A percentile compares a stretch with the other conserved stretches of the same genome.
These are phyloP conservation scores for Diabrotica balteata DNA, from an alignment of 2,888 invertebrate genomes.

Conservation along the genomic window DNA sequence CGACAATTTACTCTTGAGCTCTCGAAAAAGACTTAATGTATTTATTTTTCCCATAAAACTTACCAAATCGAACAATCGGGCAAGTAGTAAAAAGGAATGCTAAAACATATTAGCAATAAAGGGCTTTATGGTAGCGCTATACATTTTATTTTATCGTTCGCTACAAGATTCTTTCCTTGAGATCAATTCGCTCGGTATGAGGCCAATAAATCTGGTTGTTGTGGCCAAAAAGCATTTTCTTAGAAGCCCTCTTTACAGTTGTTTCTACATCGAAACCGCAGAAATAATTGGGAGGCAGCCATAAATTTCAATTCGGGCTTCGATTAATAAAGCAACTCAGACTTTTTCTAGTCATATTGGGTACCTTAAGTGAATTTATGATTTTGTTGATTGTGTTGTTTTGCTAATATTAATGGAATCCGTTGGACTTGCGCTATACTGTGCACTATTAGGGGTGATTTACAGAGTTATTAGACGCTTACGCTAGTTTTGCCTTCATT, in stretches of 20 bases:
- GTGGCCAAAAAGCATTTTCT: conserved; percentile 25
- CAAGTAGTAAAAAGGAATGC: conserved; percentile 10
- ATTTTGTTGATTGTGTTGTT: conserved; percentile 22
- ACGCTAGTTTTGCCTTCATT: neutral
- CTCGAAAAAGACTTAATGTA: conserved; percentile 1
- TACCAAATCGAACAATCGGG: conserved; percentile 15
- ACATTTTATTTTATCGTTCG: conserved; percentile 27
- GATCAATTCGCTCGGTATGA: conserved; percentile 19
- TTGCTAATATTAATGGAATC: conserved; percentile 7
- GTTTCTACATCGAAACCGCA: conserved; percentile 15
- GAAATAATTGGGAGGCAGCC: conserved; percentile 26
- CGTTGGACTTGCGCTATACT: conserved; percentile 10
- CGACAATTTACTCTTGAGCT: too few relatives aligned
- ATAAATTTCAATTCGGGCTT: conserved; percentile 18
- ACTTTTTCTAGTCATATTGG: conserved; percentile 16
- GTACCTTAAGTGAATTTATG: conserved; percentile 23
- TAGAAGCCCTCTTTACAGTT: conserved; percentile 3
- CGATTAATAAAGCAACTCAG: conserved; percentile 24
- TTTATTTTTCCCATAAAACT: conserved; percentile 19
- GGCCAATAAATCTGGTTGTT: conserved; percentile 22
- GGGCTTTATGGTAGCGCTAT: conserved; percentile 21
- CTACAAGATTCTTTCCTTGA: conserved; percentile 25
- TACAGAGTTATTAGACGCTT: conserved; percentile 1
- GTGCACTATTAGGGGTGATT: conserved; percentile 13
- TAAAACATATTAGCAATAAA: conserved; percentile 28